phyloP scores from a whole-genome alignment of 2,113 vertebrate genomes.

The Cryptoleucopteryx plumbea region DNA sequence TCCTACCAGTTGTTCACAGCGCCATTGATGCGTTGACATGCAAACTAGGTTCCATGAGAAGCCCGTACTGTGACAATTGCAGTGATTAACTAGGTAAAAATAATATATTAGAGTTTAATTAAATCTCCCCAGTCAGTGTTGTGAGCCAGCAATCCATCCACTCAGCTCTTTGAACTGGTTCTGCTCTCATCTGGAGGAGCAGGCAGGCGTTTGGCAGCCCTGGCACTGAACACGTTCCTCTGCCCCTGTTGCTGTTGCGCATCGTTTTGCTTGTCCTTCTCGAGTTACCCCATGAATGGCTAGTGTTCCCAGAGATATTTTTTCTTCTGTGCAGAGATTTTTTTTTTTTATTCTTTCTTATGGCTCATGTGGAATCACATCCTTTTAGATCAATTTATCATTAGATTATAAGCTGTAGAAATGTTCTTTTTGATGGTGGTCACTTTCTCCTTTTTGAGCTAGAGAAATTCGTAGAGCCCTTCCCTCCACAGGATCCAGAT shows the following conservation, averaged over 20 bases:
- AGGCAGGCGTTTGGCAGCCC: neutral
- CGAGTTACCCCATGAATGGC: neutral
- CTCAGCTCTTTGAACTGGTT: neutral
- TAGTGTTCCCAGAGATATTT: neutral
- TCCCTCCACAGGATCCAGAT: neutral
- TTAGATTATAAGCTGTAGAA: neutral
- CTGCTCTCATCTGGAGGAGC: neutral
- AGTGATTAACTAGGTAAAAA: conserved; percentile 19
- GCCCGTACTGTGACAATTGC: neutral
- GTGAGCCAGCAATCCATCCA: neutral
- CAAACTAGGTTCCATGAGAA: neutral
- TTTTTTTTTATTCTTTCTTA: neutral
- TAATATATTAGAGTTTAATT: neutral
- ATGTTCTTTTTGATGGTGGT: neutral
- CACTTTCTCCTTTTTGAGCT: neutral
- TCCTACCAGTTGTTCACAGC: neutral
- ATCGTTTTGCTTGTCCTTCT: neutral
- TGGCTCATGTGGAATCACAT: neutral
- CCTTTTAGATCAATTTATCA: neutral
- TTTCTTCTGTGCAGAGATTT: neutral
- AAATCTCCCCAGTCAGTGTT: neutral
- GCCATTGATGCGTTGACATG: neutral
- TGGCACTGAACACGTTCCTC: neutral
- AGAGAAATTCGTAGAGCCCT: neutral
- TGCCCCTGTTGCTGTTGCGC: neutral